Conservation (phyloP, 1,140 invertebrate species). For the Heliconius melpomene region DNA sequence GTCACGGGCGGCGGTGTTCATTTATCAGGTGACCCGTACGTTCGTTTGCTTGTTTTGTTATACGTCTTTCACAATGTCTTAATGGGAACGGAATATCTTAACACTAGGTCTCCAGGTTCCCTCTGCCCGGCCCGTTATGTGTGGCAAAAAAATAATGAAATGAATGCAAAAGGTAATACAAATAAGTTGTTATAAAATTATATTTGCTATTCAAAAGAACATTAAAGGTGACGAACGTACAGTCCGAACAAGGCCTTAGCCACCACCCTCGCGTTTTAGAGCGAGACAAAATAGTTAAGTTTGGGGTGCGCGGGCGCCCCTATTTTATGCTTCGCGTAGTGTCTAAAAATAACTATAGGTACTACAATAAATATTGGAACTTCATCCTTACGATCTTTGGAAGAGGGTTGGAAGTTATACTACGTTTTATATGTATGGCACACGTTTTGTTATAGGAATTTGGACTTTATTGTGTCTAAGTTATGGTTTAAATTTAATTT, state of each 20-base stretch:
- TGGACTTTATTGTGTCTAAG: neutral
- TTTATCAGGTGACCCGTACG: too few relatives aligned
- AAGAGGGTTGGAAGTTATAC: neutral
- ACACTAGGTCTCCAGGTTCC: neutral
- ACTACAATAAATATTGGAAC: neutral
- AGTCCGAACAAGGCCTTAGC: conserved; percentile 10
- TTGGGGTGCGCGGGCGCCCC: conserved; percentile 52
- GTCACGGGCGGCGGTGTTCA: too few relatives aligned
- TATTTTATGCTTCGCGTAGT: conserved; percentile 35
- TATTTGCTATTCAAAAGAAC: too few relatives aligned
- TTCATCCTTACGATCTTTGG: neutral
- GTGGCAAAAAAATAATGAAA: too few relatives aligned
- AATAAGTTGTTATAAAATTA: too few relatives aligned
- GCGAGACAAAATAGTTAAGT: conserved; percentile 37
- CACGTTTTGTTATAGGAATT: neutral
- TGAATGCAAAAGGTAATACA: too few relatives aligned
- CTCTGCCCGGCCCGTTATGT: too few relatives aligned
- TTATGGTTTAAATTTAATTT: neutral
- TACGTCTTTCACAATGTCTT: too few relatives aligned
- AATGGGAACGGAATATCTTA: too few relatives aligned
- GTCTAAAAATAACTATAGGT: conserved; percentile 35
- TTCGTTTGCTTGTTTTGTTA: too few relatives aligned
- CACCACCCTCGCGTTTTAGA: conserved; percentile 38
- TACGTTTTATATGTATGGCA: neutral
- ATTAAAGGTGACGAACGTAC: neutral